Base-by-base conservation (phyloP, 2,888 invertebrate genomes). In the Scaeva pyrastri region DNA sequence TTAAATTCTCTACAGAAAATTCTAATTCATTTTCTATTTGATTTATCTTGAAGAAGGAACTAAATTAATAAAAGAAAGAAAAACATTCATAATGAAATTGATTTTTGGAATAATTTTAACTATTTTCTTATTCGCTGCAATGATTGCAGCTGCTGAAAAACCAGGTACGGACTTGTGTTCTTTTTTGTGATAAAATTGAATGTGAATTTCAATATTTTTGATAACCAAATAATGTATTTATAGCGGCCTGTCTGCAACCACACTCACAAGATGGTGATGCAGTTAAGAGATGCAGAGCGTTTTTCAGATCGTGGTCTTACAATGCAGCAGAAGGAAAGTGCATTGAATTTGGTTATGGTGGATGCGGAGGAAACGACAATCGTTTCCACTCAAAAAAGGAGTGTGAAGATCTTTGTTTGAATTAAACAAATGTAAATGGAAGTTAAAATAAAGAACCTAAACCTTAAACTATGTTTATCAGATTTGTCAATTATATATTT, bases 71-170 rank as follows among this genome's bases (percentile, higher is more conserved):
- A 21, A 12, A n/a, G n/a, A 31, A 31, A 31, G 6, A 31, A 31
- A 1, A 4, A 31, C 2, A 31, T 7, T 3, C 14, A 52, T 8
- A 1, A 60, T 60, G 60, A 64, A 64, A 7, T 12, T 64, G 0
- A 45, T 45, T 45, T 45, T 64, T 1, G 64, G 64, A 64, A 64
- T 64, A 16, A 31, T 64, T 64, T 64, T 64, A 2, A 31, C 45
- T 45, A 6, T 64, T 26, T 16, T 45, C 16, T 2, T n/a, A 12
- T 26, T 64, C 2, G 23, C 31, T 45, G 7, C 45, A 45, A 16
- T 64, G 16, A 64, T 64, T 16, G 16, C 11, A 12, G 64, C 64
- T 16, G 64, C 64, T 16, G 64, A 64, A 45, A 64, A 64, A 45
- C 45, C 64, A 45, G 43, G 64, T 58, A 58, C 16, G 3, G 2